Percentiles rank a stretch among this genome's conserved stretches.
phyloP scores from a whole-genome alignment of 2,113 vertebrate species.

The Gavialis gangeticus region DNA sequence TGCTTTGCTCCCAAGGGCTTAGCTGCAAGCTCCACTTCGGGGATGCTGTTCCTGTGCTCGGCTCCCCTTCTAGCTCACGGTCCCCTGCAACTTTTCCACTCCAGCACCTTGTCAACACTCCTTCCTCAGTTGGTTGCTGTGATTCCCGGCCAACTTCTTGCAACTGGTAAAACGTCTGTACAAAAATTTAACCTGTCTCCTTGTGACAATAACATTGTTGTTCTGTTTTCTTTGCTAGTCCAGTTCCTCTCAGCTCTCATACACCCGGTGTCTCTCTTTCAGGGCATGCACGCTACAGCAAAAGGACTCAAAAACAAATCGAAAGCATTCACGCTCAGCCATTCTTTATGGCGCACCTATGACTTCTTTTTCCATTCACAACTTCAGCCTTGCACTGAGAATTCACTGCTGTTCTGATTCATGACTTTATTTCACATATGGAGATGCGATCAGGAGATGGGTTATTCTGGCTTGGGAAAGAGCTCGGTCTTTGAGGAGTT shows the following conservation, averaged over 20 bases:
- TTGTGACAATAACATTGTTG: neutral
- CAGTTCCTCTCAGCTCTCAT: neutral
- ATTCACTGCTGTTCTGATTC: neutral
- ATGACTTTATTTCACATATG: fast-evolving
- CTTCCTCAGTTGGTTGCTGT: neutral
- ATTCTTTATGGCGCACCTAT: neutral
- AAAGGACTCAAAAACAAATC: neutral
- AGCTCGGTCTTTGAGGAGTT: neutral
- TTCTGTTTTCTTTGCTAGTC: neutral
- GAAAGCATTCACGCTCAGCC: slow-evolving; percentile 5
- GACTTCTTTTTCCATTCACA: neutral
- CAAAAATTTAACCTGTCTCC: slow-evolving; percentile 18
- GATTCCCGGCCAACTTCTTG: neutral
- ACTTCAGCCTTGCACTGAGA: neutral
- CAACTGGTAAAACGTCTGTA: slow-evolving; percentile 1
- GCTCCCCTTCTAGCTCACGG: neutral
- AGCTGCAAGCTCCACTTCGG: neutral
- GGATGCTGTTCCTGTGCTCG: neutral
- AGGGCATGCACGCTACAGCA: neutral
- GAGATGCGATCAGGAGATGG: neutral
- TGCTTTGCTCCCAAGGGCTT: neutral
- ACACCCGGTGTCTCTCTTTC: neutral
- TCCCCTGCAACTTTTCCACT: neutral
- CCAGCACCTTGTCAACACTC: slow-evolving; percentile 5
- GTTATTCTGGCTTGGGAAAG: neutral